Conservation (phyloP, 2,113 vertebrate genomes). For the Peromyscus californicus region DNA sequence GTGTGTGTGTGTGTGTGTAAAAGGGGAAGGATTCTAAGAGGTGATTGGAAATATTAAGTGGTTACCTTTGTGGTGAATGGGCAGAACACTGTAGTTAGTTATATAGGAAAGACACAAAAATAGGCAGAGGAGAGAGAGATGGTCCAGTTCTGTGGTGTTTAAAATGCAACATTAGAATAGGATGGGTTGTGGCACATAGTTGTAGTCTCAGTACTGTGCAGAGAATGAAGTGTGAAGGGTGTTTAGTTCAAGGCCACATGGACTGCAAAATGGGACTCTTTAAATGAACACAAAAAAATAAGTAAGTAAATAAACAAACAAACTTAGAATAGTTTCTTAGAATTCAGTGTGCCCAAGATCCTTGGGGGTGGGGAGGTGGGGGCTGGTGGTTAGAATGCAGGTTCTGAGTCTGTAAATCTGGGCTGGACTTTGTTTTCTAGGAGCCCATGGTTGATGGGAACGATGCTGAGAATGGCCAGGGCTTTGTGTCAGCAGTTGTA, state of each 20-base stretch:
- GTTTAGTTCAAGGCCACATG: not conserved
- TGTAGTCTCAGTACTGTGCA: not conserved
- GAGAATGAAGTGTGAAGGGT: not conserved
- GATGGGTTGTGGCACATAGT: not conserved
- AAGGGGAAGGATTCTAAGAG: not conserved
- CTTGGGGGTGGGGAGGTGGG: fast-evolving
- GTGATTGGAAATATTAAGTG: not conserved
- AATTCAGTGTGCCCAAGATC: not conserved
- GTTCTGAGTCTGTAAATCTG: not conserved
- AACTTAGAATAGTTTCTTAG: not conserved
- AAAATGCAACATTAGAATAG: not conserved
- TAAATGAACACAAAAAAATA: not conserved
- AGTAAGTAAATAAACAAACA: not conserved
- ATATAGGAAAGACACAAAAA: not conserved
- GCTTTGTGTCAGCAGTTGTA: not conserved
- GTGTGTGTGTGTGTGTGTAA: not conserved
- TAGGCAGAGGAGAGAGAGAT: not conserved
- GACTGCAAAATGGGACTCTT: not conserved
- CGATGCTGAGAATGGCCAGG: not conserved
- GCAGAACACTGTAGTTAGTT: not conserved
- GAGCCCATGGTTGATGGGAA: too few relatives aligned
- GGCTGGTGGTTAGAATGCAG: not conserved
- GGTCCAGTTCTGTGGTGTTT: slow-evolving; percentile 24
- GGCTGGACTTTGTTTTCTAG: not conserved
- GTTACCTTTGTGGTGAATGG: not conserved